These are phyloP conservation scores for Engraulis encrasicolus DNA, from an alignment of 2,113 vertebrate species.

Conservation along the genomic window DNA sequence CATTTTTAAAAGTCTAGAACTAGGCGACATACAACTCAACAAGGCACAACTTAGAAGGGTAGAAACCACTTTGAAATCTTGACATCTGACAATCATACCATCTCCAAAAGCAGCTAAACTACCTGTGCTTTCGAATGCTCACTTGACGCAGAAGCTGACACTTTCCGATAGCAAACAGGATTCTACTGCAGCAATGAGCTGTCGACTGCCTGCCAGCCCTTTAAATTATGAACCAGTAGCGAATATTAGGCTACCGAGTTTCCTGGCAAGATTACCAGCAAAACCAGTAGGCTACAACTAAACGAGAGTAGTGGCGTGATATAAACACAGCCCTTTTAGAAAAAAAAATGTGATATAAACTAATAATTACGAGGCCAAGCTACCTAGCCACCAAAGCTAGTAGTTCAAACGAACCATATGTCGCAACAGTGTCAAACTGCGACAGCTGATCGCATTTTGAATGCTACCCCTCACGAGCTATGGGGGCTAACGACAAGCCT, in stretches of 20 bases:
- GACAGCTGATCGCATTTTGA: neutral
- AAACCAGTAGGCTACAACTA: neutral
- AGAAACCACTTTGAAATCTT: neutral
- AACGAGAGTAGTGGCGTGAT: neutral
- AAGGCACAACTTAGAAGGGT: neutral
- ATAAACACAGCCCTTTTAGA: too few relatives aligned
- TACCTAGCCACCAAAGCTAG: neutral
- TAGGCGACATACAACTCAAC: neutral
- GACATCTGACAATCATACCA: neutral
- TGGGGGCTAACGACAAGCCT: neutral
- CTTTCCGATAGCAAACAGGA: neutral
- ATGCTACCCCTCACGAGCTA: neutral
- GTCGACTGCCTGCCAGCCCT: neutral
- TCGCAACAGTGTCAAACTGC: neutral
- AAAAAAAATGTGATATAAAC: too few relatives aligned
- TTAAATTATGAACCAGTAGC: constrained; percentile 10
- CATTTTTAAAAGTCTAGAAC: constrained; percentile 14
- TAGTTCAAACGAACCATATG: neutral
- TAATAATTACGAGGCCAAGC: neutral
- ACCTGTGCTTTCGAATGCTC: neutral
- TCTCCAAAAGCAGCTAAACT: neutral
- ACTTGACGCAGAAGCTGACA: neutral
- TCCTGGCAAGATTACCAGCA: neutral
- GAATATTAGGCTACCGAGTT: neutral
- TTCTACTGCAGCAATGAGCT: too few relatives aligned